These are phyloP conservation scores for Amphilophus citrinellus DNA, from an alignment of 2,113 vertebrate species.

Conservation along the genomic window DNA sequence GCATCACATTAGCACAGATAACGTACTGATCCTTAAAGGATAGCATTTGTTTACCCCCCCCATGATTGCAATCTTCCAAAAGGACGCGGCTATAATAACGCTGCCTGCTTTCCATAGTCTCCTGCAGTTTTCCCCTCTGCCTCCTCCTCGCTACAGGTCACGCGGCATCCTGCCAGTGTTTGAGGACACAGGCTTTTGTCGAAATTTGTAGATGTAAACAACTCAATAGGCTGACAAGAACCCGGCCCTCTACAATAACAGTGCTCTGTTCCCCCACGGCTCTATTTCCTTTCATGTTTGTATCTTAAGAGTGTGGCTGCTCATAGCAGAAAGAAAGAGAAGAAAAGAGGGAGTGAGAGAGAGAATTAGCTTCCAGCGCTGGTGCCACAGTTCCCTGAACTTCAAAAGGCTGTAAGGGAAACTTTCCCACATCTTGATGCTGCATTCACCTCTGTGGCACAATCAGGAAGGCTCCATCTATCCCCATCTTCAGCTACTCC, in stretches of 20 bases:
- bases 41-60: not conserved
- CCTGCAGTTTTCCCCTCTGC: conserved; percentile 3
- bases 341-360: not conserved
- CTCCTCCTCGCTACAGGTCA: conserved; percentile 38
- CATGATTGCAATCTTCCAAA: not conserved
- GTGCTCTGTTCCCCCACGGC: conserved; percentile 34
- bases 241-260: conserved; percentile 43
- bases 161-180: conserved; percentile 30
- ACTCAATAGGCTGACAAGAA: conserved; percentile 66
- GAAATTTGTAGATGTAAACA: conserved; percentile 70
- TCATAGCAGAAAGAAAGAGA: conserved; percentile 13
- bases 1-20: not conserved
- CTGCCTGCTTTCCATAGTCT: not conserved
- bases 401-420: conserved; percentile 70
- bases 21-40: not conserved
- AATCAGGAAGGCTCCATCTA: conserved; percentile 48
- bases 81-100: conserved; percentile 4
- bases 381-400: conserved; percentile 60
- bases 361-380: conserved; percentile 59
- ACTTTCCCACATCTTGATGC: conserved; percentile 52
- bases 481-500: conserved; percentile 39
- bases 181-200: conserved; percentile 56
- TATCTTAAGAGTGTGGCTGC: conserved; percentile 56
- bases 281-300: conserved; percentile 70
- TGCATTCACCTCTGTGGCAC: conserved; percentile 47